Percentiles rank a stretch among this genome's conserved stretches.
Conservation (phyloP, 2,888 invertebrate genomes). For the Tridacna crocea region DNA sequence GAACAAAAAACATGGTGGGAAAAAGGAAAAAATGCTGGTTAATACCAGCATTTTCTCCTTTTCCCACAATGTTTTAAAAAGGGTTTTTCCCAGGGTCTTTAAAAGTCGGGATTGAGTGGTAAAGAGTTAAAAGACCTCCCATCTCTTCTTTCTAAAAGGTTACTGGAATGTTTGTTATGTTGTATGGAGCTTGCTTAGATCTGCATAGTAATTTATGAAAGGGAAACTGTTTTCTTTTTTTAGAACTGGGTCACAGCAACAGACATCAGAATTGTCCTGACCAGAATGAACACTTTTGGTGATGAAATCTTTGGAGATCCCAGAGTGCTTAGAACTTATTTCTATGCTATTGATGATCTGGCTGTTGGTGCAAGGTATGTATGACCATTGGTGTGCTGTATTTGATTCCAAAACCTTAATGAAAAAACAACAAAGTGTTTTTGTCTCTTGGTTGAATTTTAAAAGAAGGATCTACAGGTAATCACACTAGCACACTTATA, state of each 20-base stretch:
- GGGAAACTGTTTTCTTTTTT: constrained; percentile 39
- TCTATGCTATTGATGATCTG: constrained; percentile 92
- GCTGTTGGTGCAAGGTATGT: constrained; percentile 88
- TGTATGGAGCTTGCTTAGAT: no score
- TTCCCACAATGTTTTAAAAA: background rate
- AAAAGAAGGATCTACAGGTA: no score
- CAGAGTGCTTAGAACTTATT: constrained; percentile 96
- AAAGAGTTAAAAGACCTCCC: no score
- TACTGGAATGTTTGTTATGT: no score
- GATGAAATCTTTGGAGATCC: constrained; percentile 97
- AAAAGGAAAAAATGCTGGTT: constrained; percentile 7
- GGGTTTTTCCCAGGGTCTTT: background rate
- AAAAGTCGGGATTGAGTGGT: no score
- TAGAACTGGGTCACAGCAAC: constrained; percentile 98
- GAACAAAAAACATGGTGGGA: no score
- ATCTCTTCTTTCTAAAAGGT: no score
- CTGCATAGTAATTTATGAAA: no score
- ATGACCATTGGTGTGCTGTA: background rate
- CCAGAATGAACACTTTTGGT: constrained; percentile 98
- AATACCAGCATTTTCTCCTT: constrained; percentile 1
- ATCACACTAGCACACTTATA: no score
- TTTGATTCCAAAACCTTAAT: background rate
- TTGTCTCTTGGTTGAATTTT: no score
- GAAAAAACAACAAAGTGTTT: no score
- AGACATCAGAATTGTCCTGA: constrained; percentile 94